Percentiles rank a stretch among this genome's conserved stretches.
These are phyloP conservation scores for Leiothrix lutea DNA, from an alignment of 2,113 vertebrate species.

Conservation along the genomic window DNA sequence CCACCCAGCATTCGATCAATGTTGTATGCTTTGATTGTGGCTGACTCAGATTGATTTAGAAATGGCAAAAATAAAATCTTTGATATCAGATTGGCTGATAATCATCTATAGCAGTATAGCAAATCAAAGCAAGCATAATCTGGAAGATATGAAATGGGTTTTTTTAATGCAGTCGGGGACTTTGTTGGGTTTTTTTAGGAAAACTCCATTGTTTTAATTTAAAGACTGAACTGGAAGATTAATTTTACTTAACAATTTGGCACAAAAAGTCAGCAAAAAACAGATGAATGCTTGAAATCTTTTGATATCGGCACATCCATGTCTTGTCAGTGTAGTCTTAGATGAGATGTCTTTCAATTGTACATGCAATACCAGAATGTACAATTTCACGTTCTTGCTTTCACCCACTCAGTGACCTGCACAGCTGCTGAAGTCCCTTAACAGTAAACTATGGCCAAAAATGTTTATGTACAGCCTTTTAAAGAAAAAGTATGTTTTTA, in stretches of 20 bases:
- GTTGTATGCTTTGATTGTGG: too few species aligned
- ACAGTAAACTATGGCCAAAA: neutral
- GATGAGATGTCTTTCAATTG: neutral
- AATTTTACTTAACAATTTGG: neutral
- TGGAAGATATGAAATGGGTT: accelerated
- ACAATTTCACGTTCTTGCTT: neutral
- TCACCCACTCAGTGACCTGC: neutral
- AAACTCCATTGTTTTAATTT: neutral
- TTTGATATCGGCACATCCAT: neutral
- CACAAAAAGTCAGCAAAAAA: neutral
- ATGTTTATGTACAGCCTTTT: neutral
- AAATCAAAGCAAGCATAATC: neutral
- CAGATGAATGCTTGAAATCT: neutral
- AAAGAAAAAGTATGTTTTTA: neutral
- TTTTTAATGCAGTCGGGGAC: neutral
- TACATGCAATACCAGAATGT: neutral
- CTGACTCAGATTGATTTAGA: too few species aligned
- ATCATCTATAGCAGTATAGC: neutral
- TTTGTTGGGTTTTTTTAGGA: neutral
- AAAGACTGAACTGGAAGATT: neutral
- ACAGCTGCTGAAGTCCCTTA: neutral
- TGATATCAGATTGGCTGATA: too few species aligned
- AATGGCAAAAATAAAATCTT: too few species aligned
- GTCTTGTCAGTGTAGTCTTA: neutral
- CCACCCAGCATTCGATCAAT: too few species aligned